Base-by-base conservation (phyloP, 2,797 vertebrate species). In the Semaprochilodus insignis region DNA sequence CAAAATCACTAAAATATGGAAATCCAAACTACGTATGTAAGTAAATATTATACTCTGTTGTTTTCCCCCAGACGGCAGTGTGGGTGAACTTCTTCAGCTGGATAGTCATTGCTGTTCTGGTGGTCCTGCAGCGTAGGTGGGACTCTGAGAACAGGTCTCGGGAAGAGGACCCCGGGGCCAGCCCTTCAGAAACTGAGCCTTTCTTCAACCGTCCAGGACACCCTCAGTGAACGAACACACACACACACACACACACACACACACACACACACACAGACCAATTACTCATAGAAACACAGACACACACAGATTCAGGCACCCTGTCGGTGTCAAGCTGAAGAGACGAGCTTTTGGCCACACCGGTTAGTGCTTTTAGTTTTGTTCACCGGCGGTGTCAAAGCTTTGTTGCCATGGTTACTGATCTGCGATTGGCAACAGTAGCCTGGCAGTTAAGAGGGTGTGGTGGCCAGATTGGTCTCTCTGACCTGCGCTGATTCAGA, bases 31-130 rank as follows among this genome's bases (percentile, higher is more conserved):
- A 1, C 1, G 31, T 31, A 31, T 31, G 31, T 1, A 31, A 31
- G 31, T 31, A 31, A 31, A 3, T 31, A 31, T 31, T 31, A 8
- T n/a, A 31, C 27, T 63, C 52, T 76, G 48, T 40, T 40, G 31
- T 44, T 10, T 44, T 44, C 8, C n/a, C 63, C 77, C 88, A 97
- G 97, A 94, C 90, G 0, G 91, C 96, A 0, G 95, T 95, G 17
- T 97, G 96, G 97, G 96, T 96, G 89, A 96, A 95, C 89, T 94
- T 97, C 90, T 94, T 96, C 82, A 86, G 96, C 85, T 97, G 97
- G 96, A 83, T 95, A 71, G 85, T 96, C 86, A 91, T 95, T 63
- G 89, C 90, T 21, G 83, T 73, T 23, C 84, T 96, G 88, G 90
- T 96, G 83, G 16, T 93, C 0, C 0, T 93, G 4, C 96, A 96